Conservation (phyloP, 2,888 invertebrate genomes). For the Micoletzkya japonica region DNA sequence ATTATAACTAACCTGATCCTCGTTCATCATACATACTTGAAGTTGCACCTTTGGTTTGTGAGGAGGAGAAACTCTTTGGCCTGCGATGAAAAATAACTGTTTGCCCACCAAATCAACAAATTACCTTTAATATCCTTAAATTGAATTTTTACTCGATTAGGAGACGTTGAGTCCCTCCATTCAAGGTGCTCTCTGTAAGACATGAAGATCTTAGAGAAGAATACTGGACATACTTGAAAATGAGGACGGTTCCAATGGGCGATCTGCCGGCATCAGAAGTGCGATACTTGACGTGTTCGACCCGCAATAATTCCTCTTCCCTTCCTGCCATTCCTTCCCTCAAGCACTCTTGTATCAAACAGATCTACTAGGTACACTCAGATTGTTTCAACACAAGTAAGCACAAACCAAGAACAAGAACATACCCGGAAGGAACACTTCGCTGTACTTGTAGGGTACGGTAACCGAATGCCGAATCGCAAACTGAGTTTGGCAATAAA, state of each 20-base stretch:
- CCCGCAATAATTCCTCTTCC: constrained; percentile 31
- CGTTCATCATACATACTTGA: constrained; percentile 91
- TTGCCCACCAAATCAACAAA: not conserved
- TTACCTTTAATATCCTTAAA: constrained; percentile 56
- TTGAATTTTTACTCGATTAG: constrained; percentile 42
- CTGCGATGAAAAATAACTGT: constrained; percentile 68
- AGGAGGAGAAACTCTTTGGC: constrained; percentile 91
- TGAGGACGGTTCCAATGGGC: constrained; percentile 50
- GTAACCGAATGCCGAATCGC: too few species aligned
- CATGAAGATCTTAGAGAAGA: too few species aligned
- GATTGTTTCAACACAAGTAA: too few species aligned
- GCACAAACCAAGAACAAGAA: too few species aligned
- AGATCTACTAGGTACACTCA: too few species aligned
- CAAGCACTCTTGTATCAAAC: too few species aligned
- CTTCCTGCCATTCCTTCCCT: constrained; percentile 16
- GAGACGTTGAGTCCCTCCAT: constrained; percentile 51
- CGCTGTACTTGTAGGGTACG: too few species aligned
- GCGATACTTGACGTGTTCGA: constrained; percentile 58
- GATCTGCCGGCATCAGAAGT: constrained; percentile 54
- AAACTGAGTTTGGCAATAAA: too few species aligned
- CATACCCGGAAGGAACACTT: too few species aligned
- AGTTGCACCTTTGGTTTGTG: constrained; percentile 97
- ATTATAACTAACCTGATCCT: constrained; percentile 36
- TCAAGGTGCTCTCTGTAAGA: constrained; percentile 53
- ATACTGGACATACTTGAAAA: constrained; percentile 37